Evolutionary conservation across 2,888 invertebrate genomes (phyloP).

Genomic region (Cacoxenus indagator): DNA sequence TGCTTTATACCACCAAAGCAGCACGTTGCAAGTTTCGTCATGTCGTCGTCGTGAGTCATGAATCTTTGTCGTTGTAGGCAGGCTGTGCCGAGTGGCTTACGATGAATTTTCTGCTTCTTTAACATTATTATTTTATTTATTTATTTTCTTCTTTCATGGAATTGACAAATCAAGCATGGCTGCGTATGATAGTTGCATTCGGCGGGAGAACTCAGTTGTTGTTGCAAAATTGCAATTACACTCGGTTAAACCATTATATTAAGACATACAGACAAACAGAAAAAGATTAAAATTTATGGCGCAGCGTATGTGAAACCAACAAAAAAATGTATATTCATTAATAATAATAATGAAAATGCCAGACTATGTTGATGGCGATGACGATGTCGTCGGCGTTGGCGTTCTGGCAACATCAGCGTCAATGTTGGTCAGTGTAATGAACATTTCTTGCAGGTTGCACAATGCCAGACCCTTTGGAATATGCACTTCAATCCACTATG

Average conservation of each 20-base stretch:
- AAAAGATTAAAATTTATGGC: slow-evolving; percentile 8
- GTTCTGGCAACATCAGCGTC: background rate
- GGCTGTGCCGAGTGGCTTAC: background rate
- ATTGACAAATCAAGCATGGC: slow-evolving; percentile 17
- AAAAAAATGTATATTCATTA: background rate
- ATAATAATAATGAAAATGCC: slow-evolving; percentile 11
- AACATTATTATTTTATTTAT: background rate
- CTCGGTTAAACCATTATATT: background rate
- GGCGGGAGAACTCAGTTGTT: background rate
- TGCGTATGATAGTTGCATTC: background rate
- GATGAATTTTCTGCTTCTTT: background rate
- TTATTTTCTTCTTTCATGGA: slow-evolving; percentile 1
- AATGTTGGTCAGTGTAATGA: slow-evolving; percentile 20
- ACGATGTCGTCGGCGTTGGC: background rate
- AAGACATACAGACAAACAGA: background rate
- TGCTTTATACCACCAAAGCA: background rate
- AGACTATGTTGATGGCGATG: background rate
- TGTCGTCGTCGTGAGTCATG: too few species aligned
- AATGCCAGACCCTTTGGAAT: too few species aligned
- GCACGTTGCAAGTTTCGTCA: background rate
- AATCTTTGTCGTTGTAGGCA: too few species aligned
- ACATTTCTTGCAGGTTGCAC: slow-evolving; percentile 39
- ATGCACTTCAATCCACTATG: background rate
- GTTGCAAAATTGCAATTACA: background rate
- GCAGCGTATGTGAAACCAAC: background rate